These are phyloP conservation scores for Resseliella maxima DNA, from an alignment of 2,888 invertebrate species.

Conservation along the genomic window DNA sequence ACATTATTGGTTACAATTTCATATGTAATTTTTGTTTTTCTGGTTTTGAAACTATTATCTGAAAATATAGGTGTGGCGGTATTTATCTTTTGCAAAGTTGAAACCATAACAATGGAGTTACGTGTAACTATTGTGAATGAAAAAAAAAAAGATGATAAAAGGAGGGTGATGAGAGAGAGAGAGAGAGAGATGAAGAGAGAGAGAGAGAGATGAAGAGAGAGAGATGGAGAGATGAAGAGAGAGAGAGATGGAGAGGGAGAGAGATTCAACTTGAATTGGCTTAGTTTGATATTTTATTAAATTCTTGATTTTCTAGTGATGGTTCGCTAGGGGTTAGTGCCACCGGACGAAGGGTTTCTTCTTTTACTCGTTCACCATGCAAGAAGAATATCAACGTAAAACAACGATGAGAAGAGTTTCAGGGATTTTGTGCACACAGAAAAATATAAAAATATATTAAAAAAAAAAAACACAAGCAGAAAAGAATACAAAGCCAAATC, in stretches of 20 bases:
- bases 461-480: neutral
- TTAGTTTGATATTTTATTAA: constrained; percentile 24
- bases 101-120: neutral
- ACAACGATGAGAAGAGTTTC: neutral
- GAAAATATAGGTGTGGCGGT: constrained; percentile 17
- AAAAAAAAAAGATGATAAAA: neutral
- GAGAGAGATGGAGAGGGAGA: neutral
- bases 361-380: neutral
- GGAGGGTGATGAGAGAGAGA: neutral
- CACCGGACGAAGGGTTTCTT: neutral
- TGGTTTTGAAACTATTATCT: neutral
- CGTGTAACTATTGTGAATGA: neutral
- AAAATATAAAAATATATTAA: neutral
- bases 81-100: neutral
- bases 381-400: neutral
- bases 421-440: neutral
- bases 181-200: neutral
- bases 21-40: no score
- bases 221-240: neutral
- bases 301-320: neutral
- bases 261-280: neutral
- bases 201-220: neutral
- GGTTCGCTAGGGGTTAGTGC: neutral
- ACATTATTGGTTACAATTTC: no score
- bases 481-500: neutral